Conservation (phyloP, 2,113 vertebrate species). For the Macaca fascicularis region T2T-MFA8v1.1 NC_088378.1:157633001-157633500, state of each 20-base stretch:
- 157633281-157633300: conserved; percentile 76
- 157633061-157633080: neutral
- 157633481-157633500: neutral
- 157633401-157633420: conserved; percentile 1
- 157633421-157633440: neutral
- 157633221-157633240: conserved; percentile 82
- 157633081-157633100: conserved; percentile 26
- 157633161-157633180: conserved; percentile 80
- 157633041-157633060: fast-evolving
- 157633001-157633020: neutral
- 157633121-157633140: conserved; percentile 60
- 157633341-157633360: conserved; percentile 47
- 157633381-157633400: conserved; percentile 33
- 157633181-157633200: conserved; percentile 81
- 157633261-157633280: conserved; percentile 82
- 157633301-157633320: conserved; percentile 80
- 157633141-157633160: conserved; percentile 78
- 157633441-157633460: neutral
- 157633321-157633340: conserved; percentile 67
- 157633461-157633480: neutral
- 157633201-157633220: conserved; percentile 83
- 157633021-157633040: neutral
- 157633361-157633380: neutral
- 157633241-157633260: conserved; percentile 81
- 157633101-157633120: conserved; percentile 69